Evolutionary conservation across 2,797 vertebrate genomes (phyloP).

Genomic region (Taenioides sp.): DNA sequence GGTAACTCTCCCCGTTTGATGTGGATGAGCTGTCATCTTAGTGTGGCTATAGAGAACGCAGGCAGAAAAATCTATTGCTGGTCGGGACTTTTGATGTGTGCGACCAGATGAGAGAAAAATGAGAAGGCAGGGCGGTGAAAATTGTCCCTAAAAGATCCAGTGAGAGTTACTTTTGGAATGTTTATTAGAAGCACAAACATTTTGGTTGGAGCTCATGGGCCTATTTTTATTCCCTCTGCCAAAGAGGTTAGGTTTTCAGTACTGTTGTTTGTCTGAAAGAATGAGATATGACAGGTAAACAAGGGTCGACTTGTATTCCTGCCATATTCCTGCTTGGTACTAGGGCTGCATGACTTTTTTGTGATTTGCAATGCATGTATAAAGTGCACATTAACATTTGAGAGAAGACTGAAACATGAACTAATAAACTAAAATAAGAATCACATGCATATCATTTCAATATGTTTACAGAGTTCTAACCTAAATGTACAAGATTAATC

Average conservation of each 20-base stretch:
- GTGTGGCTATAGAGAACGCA: conserved; percentile 47
- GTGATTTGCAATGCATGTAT: too few species aligned
- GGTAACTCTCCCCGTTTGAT: conserved; percentile 72
- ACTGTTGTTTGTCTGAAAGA: conserved; percentile 4
- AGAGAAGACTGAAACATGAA: too few species aligned
- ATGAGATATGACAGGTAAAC: conserved; percentile 1
- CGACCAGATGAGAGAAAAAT: conserved; percentile 53
- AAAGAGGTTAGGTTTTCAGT: conserved; percentile 6
- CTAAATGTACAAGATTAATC: too few species aligned
- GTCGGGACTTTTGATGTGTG: conserved; percentile 61
- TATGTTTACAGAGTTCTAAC: too few species aligned
- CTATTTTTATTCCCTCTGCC: conserved; percentile 4
- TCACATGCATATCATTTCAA: too few species aligned
- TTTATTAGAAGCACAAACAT: background rate
- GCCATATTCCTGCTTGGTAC: background rate
- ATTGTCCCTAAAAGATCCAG: conserved; percentile 3
- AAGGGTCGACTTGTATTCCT: background rate
- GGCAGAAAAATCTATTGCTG: conserved; percentile 25
- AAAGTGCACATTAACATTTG: too few species aligned
- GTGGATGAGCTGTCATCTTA: conserved; percentile 63
- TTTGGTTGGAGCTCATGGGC: background rate
- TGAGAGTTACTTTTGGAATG: conserved; percentile 1
- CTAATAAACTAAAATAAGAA: too few species aligned
- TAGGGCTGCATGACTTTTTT: too few species aligned
- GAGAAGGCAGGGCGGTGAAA: conserved; percentile 20